These are phyloP conservation scores for Tetranychus cinnabarinus DNA, from an alignment of 1,140 invertebrate species.

Conservation along the genomic window DNA sequence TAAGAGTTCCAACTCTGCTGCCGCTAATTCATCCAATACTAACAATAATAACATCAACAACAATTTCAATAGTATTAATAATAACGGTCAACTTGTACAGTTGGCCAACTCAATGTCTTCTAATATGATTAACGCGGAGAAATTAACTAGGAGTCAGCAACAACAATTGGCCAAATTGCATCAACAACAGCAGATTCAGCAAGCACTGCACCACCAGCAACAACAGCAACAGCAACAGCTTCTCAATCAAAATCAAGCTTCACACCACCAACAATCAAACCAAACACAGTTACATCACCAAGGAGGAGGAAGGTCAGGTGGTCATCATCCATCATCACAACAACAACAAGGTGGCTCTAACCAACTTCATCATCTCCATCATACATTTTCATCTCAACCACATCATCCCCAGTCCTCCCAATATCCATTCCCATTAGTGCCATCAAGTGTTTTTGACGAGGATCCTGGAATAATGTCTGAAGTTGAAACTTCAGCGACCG, in stretches of 20 bases:
- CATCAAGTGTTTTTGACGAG: conserved; percentile 35
- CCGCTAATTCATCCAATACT: not conserved
- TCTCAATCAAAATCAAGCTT: not conserved
- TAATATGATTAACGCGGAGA: not conserved
- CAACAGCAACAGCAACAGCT: not conserved
- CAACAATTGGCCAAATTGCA: not conserved
- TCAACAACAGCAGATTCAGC: not conserved
- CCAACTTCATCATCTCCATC: not conserved
- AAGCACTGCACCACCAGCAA: not conserved
- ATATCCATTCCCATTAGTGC: conserved; percentile 2
- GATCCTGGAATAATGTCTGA: conserved; percentile 94
- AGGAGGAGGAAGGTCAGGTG: not conserved
- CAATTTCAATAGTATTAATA: not conserved
- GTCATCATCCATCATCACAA: not conserved
- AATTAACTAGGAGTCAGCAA: not conserved
- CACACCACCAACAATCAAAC: not conserved
- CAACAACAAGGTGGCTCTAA: not conserved
- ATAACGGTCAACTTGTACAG: not conserved
- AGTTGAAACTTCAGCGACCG: conserved; percentile 74
- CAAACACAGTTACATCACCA: not conserved
- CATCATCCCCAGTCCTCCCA: not conserved
- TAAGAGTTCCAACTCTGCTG: not conserved
- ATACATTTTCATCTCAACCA: not conserved
- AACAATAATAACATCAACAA: not conserved
- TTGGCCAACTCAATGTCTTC: not conserved